Evolutionary conservation across 2,797 vertebrate species (phyloP).

Genomic region (Decapterus maruadsi): DNA sequence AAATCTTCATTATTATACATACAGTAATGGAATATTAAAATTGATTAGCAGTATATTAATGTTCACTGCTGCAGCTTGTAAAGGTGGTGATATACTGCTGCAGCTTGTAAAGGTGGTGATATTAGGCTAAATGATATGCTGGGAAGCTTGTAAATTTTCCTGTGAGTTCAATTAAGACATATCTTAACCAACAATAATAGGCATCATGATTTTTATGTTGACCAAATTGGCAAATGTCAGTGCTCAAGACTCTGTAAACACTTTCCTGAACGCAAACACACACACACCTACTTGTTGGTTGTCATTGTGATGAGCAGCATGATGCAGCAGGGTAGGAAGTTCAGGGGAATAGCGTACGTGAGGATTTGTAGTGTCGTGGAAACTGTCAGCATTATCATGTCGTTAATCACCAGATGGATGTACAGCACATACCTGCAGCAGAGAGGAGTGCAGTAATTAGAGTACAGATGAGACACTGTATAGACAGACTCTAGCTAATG

Average conservation of each 20-base stretch:
- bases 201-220: too few relatives aligned
- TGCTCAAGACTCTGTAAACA: background rate
- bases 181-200: too few relatives aligned
- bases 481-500: background rate
- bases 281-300: conserved; percentile 31
- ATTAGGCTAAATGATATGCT: too few relatives aligned
- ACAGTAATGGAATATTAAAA: too few relatives aligned
- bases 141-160: too few relatives aligned
- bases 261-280: background rate
- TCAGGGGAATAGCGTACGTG: conserved; percentile 25
- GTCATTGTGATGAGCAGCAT: conserved; percentile 30
- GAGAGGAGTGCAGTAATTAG: background rate
- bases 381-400: conserved; percentile 67
- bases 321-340: conserved; percentile 50
- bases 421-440: conserved; percentile 73
- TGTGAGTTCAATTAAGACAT: too few relatives aligned
- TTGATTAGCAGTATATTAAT: too few relatives aligned
- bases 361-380: conserved; percentile 57
- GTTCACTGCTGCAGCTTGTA: too few relatives aligned
- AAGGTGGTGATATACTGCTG: too few relatives aligned
- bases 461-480: background rate
- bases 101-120: too few relatives aligned
- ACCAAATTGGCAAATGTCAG: background rate
- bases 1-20: too few relatives aligned
- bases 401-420: conserved; percentile 78